Conservation (phyloP, 2,797 vertebrate genomes). For the Orientallactaga sibirica region DNA sequence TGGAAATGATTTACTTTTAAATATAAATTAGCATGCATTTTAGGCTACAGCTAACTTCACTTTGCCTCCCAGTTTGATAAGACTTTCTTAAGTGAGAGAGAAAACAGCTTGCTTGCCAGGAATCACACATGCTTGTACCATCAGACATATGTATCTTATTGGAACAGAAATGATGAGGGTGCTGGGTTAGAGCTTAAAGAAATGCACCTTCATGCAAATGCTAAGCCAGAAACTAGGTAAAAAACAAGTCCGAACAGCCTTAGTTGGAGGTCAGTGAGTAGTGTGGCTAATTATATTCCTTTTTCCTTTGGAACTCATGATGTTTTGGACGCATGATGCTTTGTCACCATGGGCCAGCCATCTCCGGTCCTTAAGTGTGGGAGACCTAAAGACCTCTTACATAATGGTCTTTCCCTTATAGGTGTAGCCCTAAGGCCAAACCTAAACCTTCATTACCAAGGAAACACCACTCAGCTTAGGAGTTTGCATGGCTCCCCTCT, state of each 20-base stretch:
- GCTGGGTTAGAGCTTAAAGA: neutral
- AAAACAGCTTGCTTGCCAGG: conserved; percentile 59
- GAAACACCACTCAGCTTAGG: neutral
- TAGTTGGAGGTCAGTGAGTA: conserved; percentile 7
- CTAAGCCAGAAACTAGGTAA: conserved; percentile 36
- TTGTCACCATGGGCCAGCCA: neutral
- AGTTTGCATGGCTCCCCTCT: neutral
- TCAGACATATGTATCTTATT: conserved; percentile 20
- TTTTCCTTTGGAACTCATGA: conserved; percentile 31
- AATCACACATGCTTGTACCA: neutral
- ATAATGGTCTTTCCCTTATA: neutral
- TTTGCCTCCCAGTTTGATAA: conserved; percentile 49
- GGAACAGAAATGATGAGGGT: conserved; percentile 19
- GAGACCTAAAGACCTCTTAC: neutral
- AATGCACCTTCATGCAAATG: neutral
- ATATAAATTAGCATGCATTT: conserved; percentile 64
- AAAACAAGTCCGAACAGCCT: neutral
- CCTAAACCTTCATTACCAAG: neutral
- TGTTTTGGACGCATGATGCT: conserved; percentile 22
- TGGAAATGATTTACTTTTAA: conserved; percentile 50
- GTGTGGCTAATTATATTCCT: neutral
- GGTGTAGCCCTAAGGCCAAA: neutral
- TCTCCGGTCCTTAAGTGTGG: neutral
- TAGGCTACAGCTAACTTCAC: conserved; percentile 16
- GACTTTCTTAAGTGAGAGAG: conserved; percentile 62